Evolutionary conservation across 2,797 vertebrate genomes (phyloP), one percentile per base, ranked within the genome.

Genomic region (Thripadectes ignobilis): DNA sequence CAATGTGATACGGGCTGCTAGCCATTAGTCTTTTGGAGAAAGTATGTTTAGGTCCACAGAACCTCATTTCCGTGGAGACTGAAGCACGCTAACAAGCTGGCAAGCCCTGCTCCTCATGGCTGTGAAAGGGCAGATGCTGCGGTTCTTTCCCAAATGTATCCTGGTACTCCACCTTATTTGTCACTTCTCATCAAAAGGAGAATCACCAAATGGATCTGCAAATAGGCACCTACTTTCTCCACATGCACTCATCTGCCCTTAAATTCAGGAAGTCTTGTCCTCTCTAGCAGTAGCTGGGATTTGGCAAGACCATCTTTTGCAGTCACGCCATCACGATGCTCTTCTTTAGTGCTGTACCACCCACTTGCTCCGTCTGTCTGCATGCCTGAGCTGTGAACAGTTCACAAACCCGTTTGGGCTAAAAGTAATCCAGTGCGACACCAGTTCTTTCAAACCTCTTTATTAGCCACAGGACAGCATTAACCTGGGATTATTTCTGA

Each of bases 1-100:
- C 1, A 1, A 10, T 3, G 21, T 3, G 9, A 2, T 46, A 5
- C 0, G n/a, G 30, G 30, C 8, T 46, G 65, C 19, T 29, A 13
- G 7, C 13, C 5, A 1, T 27, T 12, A 10, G 8, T 5, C 22
- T 30, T 65, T 32, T 29, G 54, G 27, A 17, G 38, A 34, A 29
- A 17, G n/a, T 30, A 6, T 6, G 6, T 32, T 67, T 7, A 7
- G 20, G 9, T 49, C 9, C 69, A 1, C 6, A 3, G 68, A 57
- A 12, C n/a, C 8, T 22, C 16, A 13, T 59, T 29, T 14, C 0
- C 1, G 6, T 23, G 82, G 7, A 52, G 46, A 1, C 29, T 11
- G 39, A 12, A 12, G 13, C 2, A 3, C 0, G 2, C 2, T 46
- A 36, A 24, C 0, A 3, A 38, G 13, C 46, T 18, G 75, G n/a